phyloP scores from a whole-genome alignment of 2,113 vertebrate genomes.

The Mixornis gularis region DNA sequence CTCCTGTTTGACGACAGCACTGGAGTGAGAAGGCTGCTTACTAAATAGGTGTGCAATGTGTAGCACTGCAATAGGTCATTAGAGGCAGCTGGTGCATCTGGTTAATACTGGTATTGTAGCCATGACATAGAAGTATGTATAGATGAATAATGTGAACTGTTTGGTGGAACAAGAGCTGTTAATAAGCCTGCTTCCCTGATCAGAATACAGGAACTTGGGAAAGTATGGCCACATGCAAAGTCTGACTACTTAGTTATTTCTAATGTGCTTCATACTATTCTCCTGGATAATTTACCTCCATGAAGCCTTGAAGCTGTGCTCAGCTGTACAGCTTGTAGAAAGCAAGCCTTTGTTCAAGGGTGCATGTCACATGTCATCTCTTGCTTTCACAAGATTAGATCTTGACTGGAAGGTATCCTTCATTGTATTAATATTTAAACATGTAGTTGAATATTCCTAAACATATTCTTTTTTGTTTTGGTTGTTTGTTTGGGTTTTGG shows the following conservation, averaged over 20 bases:
- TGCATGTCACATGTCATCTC: background rate
- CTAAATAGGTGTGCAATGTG: too few relatives aligned
- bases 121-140: background rate
- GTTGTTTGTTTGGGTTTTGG: background rate
- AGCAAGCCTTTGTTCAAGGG: background rate
- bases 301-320: background rate
- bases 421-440: background rate
- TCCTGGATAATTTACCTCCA: background rate
- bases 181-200: background rate
- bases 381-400: background rate
- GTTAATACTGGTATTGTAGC: background rate
- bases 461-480: background rate
- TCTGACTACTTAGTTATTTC: background rate
- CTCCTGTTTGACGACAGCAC: background rate
- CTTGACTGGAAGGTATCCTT: background rate
- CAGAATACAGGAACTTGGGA: background rate
- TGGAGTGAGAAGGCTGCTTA: background rate
- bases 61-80: background rate
- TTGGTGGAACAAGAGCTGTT: background rate
- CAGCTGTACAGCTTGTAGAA: background rate
- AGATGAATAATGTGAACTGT: background rate
- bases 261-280: background rate
- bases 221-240: background rate
- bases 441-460: background rate
- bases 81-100: background rate